A percentile compares a stretch with the other conserved stretches of the same genome.
These are phyloP conservation scores for Sussaba pulchella DNA, from an alignment of 2,888 invertebrate species.

Conservation along the genomic window DNA sequence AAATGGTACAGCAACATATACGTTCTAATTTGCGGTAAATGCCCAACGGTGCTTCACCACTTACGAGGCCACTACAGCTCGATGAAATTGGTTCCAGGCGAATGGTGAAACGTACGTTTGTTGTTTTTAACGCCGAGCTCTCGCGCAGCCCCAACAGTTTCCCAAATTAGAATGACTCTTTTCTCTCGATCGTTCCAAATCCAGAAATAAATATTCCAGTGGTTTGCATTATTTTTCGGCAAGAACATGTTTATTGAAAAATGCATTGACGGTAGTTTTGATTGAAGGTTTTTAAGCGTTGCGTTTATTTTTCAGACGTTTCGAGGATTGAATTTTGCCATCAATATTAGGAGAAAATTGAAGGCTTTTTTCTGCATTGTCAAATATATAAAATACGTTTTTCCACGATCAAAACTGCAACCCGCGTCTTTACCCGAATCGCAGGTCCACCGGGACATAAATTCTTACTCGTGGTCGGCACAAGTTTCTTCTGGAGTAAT, in stretches of 20 bases:
- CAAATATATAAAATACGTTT: conserved; percentile 28
- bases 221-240: conserved; percentile 16
- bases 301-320: too few species aligned
- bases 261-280: background rate
- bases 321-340: too few species aligned
- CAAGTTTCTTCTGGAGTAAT: background rate
- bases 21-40: conserved; percentile 16
- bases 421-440: background rate
- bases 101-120: conserved; percentile 48
- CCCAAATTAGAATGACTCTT: conserved; percentile 55
- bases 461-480: background rate
- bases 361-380: background rate
- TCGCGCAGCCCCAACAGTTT: conserved; percentile 8
- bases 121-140: conserved; percentile 44
- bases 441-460: background rate
- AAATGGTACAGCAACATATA: background rate
- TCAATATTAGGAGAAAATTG: background rate
- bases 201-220: conserved; percentile 43
- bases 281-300: background rate
- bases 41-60: conserved; percentile 1
- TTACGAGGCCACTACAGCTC: background rate
- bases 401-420: background rate
- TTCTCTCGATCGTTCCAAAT: conserved; percentile 22
- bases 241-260: background rate
- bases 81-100: conserved; percentile 48